Base-by-base conservation (phyloP, 2,113 vertebrate genomes). In the Phrynosoma platyrhinos region DNA sequence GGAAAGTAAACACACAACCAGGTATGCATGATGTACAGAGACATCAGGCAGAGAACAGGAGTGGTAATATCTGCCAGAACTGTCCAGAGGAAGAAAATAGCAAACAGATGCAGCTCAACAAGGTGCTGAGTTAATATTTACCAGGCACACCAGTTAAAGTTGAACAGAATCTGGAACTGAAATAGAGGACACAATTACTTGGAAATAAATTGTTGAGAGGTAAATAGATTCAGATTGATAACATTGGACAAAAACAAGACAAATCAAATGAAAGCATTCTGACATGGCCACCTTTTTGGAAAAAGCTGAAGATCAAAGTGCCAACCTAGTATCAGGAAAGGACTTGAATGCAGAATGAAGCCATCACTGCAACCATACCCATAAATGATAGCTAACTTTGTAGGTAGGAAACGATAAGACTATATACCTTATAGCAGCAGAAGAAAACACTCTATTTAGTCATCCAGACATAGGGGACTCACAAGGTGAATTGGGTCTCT, bases 1-100 rank as follows among this genome's bases (percentile, higher is more conserved):
- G 55, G 80, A 66, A 88, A 83, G 74, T 77, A 83, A 82, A 88
- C 76, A 83, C 30, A 66, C 58, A 83, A 83, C 62, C 76, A 18
- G 13, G 76, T 75, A 13, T 7, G 23, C 27, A 52, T 21, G 20
- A 4, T 12, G 25, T 55, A 81, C 84, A 81, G 36, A 16, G 32
- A 47, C 25, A 58, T 36, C 68, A 66, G 79, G 83, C 89, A 76
- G 9, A 83, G 66, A 83, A 84, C 1, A 82, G 82, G 69, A 55
- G 79, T 10, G 87, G 21, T 55, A 81, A 78, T 42, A 58, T 25
- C n/a, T 7, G 64, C 16, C n/a, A 40, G 42, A 87, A 9, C 42
- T 42, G 36, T 18, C 42, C 42, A n/a, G 25, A 64, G 16, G 72
- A 1, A n/a, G 16, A 10, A 30, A 14, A 13, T 7, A 36, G 72